A percentile compares a stretch with the other conserved stretches of the same genome.
These are phyloP conservation scores for Sycobia sp. DNA, from an alignment of 1,140 invertebrate genomes.

Conservation along the genomic window DNA sequence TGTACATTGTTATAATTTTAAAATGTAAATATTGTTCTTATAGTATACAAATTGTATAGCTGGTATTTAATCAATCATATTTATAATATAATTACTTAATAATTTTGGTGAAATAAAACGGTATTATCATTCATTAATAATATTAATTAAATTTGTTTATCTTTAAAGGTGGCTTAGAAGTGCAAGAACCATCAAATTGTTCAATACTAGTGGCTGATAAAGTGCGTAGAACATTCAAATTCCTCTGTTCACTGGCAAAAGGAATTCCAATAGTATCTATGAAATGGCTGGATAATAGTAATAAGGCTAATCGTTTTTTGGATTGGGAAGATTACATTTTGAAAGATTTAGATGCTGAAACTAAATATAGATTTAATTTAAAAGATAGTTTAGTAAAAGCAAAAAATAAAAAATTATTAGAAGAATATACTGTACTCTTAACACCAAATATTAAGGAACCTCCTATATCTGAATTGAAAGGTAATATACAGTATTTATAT, in stretches of 20 bases:
- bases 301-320: slow-evolving; percentile 43
- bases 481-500: slow-evolving; percentile 42
- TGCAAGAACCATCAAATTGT: slow-evolving; percentile 49
- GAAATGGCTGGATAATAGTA: slow-evolving; percentile 56
- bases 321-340: slow-evolving; percentile 55
- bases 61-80: too few relatives aligned
- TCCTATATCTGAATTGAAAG: slow-evolving; percentile 59
- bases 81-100: too few relatives aligned
- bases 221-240: slow-evolving; percentile 61
- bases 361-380: slow-evolving; percentile 56
- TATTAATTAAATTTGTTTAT: too few relatives aligned
- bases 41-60: too few relatives aligned
- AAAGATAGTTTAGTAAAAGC: slow-evolving; percentile 52
- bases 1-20: too few relatives aligned
- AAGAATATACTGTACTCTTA: slow-evolving; percentile 52
- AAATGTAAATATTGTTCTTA: too few relatives aligned
- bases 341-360: slow-evolving; percentile 54
- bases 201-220: slow-evolving; percentile 61
- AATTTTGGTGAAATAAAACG: too few relatives aligned
- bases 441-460: slow-evolving; percentile 56
- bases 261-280: slow-evolving; percentile 58
- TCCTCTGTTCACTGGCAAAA: slow-evolving; percentile 57
- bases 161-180: slow-evolving; percentile 56
- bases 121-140: too few relatives aligned
- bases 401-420: slow-evolving; percentile 47